Conservation (phyloP, 2,888 invertebrate genomes). For the Ceratothoa steindachneri region DNA sequence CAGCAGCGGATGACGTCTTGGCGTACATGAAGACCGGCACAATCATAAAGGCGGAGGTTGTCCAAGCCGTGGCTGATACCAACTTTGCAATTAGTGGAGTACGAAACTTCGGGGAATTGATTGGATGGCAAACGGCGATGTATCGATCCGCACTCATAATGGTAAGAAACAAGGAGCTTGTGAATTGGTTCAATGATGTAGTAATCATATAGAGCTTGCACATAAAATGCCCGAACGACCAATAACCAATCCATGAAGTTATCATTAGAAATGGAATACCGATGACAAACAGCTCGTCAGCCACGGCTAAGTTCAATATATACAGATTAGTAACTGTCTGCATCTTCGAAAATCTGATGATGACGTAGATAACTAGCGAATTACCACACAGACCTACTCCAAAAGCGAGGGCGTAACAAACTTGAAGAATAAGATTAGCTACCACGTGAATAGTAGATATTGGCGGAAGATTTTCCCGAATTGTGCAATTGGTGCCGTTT, state of each 20-base stretch:
- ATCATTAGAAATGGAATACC: conserved; percentile 84
- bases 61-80: conserved; percentile 80
- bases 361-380: conserved; percentile 82
- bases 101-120: no score
- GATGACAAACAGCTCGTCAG: conserved; percentile 85
- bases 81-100: conserved; percentile 79
- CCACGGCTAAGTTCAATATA: conserved; percentile 82
- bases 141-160: conserved; percentile 92
- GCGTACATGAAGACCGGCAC: conserved; percentile 84
- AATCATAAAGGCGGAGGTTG: conserved; percentile 78
- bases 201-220: conserved; percentile 88
- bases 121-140: no score
- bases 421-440: no score
- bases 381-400: conserved; percentile 82
- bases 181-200: no score
- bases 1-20: conserved; percentile 54
- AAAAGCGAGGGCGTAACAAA: no score
- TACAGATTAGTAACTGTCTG: conserved; percentile 92
- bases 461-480: no score
- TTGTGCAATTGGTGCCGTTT: no score
- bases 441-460: no score
- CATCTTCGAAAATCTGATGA: conserved; percentile 83
- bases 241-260: conserved; percentile 73
- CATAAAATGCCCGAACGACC: conserved; percentile 82
- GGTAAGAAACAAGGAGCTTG: conserved; percentile 82